Conservation (phyloP, 2,797 vertebrate genomes). For the Anguilla obscura region DNA sequence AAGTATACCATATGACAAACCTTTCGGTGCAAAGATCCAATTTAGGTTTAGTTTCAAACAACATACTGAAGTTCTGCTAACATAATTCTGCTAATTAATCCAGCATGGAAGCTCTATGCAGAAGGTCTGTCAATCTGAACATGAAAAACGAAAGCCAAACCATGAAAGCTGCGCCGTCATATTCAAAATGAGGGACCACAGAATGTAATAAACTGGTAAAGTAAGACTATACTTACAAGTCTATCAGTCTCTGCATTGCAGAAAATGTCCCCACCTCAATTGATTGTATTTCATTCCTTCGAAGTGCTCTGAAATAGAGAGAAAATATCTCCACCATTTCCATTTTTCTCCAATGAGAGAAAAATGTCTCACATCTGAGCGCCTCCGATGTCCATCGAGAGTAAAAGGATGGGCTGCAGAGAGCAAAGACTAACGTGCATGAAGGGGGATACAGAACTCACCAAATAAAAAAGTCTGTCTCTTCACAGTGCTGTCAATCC, state of each 20-base stretch:
- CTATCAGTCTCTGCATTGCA: constrained; percentile 61
- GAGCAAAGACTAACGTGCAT: neutral
- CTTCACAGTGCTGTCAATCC: neutral
- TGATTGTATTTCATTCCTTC: constrained; percentile 59
- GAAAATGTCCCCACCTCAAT: constrained; percentile 63
- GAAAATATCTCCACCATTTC: neutral
- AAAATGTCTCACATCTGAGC: neutral
- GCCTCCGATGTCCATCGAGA: neutral
- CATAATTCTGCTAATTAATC: neutral
- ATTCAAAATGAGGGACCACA: neutral
- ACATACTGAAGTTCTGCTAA: too few relatives aligned
- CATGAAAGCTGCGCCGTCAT: neutral
- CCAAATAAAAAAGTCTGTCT: neutral
- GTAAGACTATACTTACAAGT: constrained; percentile 60
- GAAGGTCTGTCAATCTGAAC: too few relatives aligned
- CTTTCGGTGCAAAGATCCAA: neutral
- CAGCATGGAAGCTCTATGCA: neutral
- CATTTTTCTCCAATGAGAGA: neutral
- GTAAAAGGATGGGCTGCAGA: neutral
- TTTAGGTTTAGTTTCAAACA: neutral
- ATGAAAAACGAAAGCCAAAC: too few relatives aligned
- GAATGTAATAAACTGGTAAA: neutral
- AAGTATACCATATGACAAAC: neutral
- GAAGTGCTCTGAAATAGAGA: constrained; percentile 54
- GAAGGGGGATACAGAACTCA: neutral